Evolutionary conservation across 92 coral and sea anemone species (phyloP).

Genomic region (Paramuricea clavata): DNA sequence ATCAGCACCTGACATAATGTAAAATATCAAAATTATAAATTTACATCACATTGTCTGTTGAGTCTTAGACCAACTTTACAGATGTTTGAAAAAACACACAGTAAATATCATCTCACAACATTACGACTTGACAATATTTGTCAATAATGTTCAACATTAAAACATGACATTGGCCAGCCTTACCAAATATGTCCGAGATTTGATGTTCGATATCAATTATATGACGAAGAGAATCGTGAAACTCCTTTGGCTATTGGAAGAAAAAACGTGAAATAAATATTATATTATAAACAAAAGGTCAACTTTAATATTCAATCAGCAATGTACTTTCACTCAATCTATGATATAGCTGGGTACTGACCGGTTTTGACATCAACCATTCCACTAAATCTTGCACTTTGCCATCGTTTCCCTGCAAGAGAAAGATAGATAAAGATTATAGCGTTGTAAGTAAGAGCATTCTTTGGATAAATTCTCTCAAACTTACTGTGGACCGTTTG

Average conservation of each 20-base stretch:
- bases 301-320: too few species aligned
- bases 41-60: too few species aligned
- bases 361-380: slow-evolving; percentile 96
- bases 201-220: slow-evolving; percentile 87
- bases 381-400: slow-evolving; percentile 86
- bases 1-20: background rate
- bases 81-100: too few species aligned
- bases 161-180: background rate
- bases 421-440: too few species aligned
- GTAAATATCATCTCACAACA: too few species aligned
- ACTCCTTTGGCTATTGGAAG: slow-evolving; percentile 82
- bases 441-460: too few species aligned
- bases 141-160: too few species aligned
- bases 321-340: background rate
- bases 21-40: too few species aligned
- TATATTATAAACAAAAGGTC: background rate
- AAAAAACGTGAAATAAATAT: background rate
- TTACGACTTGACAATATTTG: too few species aligned
- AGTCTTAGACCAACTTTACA: too few species aligned
- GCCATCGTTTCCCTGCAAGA: slow-evolving; percentile 77
- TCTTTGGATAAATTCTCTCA: background rate
- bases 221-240: slow-evolving; percentile 81
- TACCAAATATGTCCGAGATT: slow-evolving; percentile 90
- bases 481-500: slow-evolving; percentile 38
- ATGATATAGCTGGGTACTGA: slow-evolving; percentile 52